These are phyloP conservation scores for Malurus splendens DNA, from an alignment of 2,797 vertebrate species.

Conservation along the genomic window DNA sequence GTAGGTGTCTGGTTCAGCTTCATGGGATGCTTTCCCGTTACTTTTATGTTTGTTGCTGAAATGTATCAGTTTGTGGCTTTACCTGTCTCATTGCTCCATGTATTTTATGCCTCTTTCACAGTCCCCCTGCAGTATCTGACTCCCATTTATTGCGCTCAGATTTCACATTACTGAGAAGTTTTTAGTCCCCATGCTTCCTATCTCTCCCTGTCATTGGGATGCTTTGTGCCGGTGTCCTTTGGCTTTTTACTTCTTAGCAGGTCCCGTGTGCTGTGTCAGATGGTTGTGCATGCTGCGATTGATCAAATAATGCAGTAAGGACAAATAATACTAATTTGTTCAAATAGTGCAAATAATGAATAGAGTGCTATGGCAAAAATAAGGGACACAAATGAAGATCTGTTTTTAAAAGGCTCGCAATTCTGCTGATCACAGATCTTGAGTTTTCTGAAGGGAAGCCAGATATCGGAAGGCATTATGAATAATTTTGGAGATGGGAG, in stretches of 20 bases:
- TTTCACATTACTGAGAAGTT: not conserved
- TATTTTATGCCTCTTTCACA: not conserved
- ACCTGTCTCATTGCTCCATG: not conserved
- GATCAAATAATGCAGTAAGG: not conserved
- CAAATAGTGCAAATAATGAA: not conserved
- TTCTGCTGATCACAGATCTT: not conserved
- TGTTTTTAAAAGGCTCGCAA: not conserved
- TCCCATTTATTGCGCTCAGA: not conserved
- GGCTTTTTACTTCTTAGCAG: not conserved
- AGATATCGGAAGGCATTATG: not conserved
- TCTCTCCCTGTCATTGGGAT: not conserved
- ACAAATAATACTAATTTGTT: not conserved
- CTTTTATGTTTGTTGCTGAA: not conserved
- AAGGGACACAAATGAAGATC: not conserved
- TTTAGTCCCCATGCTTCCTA: not conserved
- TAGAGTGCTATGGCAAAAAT: not conserved
- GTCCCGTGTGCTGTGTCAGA: rapidly evolving
- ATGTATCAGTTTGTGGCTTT: not conserved
- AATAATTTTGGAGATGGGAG: not conserved
- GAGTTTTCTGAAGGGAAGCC: not conserved
- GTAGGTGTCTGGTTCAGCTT: not conserved
- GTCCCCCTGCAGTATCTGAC: not conserved
- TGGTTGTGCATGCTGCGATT: not conserved
- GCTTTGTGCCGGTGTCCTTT: not conserved
- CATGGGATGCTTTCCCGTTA: not conserved